These are phyloP conservation scores for Pachyramphus minor DNA, from an alignment of 2,113 vertebrate genomes.

Conservation along the genomic window DNA sequence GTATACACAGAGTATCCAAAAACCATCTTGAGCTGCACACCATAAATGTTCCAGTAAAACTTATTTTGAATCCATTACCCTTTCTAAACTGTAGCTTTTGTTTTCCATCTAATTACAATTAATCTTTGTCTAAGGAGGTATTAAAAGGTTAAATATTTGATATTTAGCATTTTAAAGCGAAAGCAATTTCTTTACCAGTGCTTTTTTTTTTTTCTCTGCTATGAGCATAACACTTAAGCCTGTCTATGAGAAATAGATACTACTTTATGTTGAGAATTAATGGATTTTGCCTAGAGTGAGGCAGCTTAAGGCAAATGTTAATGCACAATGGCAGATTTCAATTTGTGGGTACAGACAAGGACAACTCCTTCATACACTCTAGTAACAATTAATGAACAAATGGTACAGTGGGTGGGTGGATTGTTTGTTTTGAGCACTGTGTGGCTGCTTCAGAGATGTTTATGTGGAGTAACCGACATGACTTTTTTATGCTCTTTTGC, in stretches of 20 bases:
- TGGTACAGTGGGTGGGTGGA: background rate
- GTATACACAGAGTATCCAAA: background rate
- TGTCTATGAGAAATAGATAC: background rate
- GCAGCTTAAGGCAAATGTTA: background rate
- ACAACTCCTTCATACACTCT: background rate
- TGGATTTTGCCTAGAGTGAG: background rate
- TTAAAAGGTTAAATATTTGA: background rate
- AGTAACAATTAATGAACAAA: background rate
- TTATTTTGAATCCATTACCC: background rate
- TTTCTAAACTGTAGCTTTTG: background rate
- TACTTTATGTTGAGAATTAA: background rate
- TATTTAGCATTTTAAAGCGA: background rate
- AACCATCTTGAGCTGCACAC: background rate
- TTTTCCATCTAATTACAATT: background rate
- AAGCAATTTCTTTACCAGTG: background rate
- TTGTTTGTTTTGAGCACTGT: background rate
- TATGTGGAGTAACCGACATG: background rate
- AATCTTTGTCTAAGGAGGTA: background rate
- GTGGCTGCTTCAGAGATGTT: background rate
- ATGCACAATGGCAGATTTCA: fast-evolving
- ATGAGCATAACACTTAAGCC: background rate
- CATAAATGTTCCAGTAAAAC: background rate
- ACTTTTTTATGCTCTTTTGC: background rate
- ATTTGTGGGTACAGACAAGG: background rate
- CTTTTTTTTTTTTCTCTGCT: background rate